A percentile compares a stretch with the other conserved stretches of the same genome.
phyloP scores from a whole-genome alignment of 2,888 invertebrate species.

The Clunio marinus region DNA sequence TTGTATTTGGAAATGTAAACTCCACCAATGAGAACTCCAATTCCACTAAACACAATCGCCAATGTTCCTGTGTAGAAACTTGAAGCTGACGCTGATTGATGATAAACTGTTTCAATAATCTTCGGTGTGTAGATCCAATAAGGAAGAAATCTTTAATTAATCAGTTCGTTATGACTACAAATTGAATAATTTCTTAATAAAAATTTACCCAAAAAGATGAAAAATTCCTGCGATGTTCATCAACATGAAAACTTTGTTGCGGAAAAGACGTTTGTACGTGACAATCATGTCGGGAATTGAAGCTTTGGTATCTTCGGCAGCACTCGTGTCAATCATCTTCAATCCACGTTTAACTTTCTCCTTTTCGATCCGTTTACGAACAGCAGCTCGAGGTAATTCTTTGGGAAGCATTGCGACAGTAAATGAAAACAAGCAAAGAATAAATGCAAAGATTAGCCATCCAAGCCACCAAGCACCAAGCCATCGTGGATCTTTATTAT shows the following conservation, averaged over 20 bases:
- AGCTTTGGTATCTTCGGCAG: constrained; percentile 4
- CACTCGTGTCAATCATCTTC: neutral
- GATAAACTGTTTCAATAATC: constrained; percentile 69
- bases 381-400: constrained; percentile 37
- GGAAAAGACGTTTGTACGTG: constrained; percentile 57
- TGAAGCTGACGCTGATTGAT: constrained; percentile 58
- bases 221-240: constrained; percentile 64
- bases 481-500: constrained; percentile 62
- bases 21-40: constrained; percentile 57
- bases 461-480: constrained; percentile 72
- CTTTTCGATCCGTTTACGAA: constrained; percentile 24
- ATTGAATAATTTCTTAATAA: constrained; percentile 52
- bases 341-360: constrained; percentile 41
- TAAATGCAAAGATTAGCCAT: constrained; percentile 58
- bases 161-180: too few relatives aligned
- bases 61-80: constrained; percentile 63
- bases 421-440: constrained; percentile 52
- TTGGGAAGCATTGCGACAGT: constrained; percentile 56
- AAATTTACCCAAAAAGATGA: constrained; percentile 54
- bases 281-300: constrained; percentile 51
- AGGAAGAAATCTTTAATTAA: constrained; percentile 43
- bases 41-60: constrained; percentile 56
- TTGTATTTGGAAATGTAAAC: constrained; percentile 57
- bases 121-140: constrained; percentile 67
- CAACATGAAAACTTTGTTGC: constrained; percentile 60